Base-by-base conservation (phyloP, 1,140 invertebrate genomes). In the Megalonaias nervosa region DNA sequence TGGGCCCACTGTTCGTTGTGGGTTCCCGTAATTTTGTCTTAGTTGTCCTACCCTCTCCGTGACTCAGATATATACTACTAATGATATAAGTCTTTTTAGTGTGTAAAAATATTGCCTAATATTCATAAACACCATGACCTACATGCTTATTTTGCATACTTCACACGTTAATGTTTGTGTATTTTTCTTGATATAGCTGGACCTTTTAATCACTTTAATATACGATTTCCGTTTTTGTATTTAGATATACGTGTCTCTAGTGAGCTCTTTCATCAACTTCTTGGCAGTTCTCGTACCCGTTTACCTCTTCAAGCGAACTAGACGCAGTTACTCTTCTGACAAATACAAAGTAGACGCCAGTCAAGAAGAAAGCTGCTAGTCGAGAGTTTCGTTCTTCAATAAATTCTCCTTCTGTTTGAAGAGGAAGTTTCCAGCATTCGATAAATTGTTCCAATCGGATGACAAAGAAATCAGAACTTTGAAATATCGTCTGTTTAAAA, bases 281-380 rank as follows among this genome's bases (percentile, higher is more conserved):
- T 73, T 81, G 16, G 74, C 75, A 13, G 77, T 67, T 6, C 56
- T 83, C 16, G n/a, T 83, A 16, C 59, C 86, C 17, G 80, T 87
- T 14, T 38, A 77, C 60, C 69, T 87, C 15, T 87, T 87, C 80
- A 81, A 82, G 62, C 71, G 74, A 66, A 64, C 73, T 16, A 78
- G 75, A 65, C 58, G 62, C 9, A 73, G 67, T 21, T 11, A 19
- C 38, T 16, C 26, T 3, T 38, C 55, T n/a, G 16, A 56, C 64
- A 13, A 14, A 55, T 16, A 71, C 57, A 48, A n/a, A 59, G 6
- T 65, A 31, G 60, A 67, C 68, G 64, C 55, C 64, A 13, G 72
- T 67, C n/a, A 71, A n/a, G 56, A 38, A 79, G 61, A 5, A 75
- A 69, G 57, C 57, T 77, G 60, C 67, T 67, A n/a, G 61, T 70